Conservation (phyloP, 1,140 invertebrate genomes). For the Halictus rubicundus region DNA sequence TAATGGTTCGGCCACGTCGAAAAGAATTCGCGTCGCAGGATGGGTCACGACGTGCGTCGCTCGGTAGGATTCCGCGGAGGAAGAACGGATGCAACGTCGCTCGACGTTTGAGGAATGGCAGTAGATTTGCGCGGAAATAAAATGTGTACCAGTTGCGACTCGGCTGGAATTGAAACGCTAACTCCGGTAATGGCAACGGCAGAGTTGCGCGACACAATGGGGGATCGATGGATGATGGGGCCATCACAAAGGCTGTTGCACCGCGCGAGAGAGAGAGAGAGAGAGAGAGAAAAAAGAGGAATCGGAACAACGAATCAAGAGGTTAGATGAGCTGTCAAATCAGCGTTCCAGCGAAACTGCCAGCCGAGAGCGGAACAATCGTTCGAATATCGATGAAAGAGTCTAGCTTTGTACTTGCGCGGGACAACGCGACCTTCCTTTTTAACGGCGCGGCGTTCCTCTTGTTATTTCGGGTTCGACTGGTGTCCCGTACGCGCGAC, state of each 20-base stretch:
- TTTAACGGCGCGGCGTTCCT: constrained; percentile 27
- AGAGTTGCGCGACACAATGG: constrained; percentile 41
- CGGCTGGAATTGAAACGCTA: constrained; percentile 19
- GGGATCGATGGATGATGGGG: constrained; percentile 1
- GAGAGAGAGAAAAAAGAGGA: constrained; percentile 43
- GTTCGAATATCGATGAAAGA: constrained; percentile 56
- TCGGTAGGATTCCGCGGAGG: too few relatives aligned
- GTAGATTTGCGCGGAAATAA: constrained; percentile 13
- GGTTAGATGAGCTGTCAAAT: constrained; percentile 64
- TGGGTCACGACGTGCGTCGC: too few relatives aligned
- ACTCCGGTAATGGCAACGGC: constrained; percentile 16
- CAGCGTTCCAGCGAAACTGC: constrained; percentile 55
- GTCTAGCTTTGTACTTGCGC: constrained; percentile 39
- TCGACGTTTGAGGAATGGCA: background rate
- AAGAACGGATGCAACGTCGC: background rate
- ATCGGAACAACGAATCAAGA: constrained; percentile 58
- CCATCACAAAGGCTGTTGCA: constrained; percentile 37
- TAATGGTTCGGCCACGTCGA: too few relatives aligned
- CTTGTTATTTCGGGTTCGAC: constrained; percentile 36
- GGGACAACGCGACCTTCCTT: constrained; percentile 30
- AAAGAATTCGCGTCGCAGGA: too few relatives aligned
- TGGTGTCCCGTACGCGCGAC: background rate
- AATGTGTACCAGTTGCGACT: constrained; percentile 29
- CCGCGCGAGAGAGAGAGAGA: too few relatives aligned
- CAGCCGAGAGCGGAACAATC: constrained; percentile 53